phyloP scores from a whole-genome alignment of 1,140 invertebrate genomes.

The Steinernema khuongi region DNA sequence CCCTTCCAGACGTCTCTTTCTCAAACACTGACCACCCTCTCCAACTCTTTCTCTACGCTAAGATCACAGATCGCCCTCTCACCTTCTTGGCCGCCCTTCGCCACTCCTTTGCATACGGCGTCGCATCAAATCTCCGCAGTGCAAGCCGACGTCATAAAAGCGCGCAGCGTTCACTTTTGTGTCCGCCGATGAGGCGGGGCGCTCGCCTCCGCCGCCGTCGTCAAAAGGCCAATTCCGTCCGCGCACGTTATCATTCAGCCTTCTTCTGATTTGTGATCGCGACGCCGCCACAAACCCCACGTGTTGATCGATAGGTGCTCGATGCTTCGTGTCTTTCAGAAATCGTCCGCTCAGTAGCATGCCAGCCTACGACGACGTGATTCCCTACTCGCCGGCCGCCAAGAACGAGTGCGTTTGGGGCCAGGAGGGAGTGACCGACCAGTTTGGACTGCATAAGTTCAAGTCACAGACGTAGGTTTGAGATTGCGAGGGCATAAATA shows the following conservation, averaged over 20 bases:
- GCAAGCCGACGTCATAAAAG: neutral
- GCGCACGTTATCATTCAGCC: neutral
- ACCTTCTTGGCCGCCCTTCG: no score
- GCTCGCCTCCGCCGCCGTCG: neutral
- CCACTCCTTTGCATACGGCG: no score
- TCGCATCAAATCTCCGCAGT: no score
- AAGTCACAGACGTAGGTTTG: neutral
- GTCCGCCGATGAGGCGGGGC: neutral
- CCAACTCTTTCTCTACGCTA: no score
- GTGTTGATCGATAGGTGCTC: slow-evolving; percentile 15
- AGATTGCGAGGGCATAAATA: neutral
- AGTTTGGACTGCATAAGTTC: neutral
- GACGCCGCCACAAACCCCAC: neutral
- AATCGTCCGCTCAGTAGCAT: neutral
- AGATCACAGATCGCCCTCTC: no score
- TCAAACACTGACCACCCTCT: no score
- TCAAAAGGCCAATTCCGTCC: neutral
- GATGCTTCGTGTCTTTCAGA: neutral
- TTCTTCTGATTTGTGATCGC: neutral
- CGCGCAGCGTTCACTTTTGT: neutral
- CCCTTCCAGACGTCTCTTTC: no score
- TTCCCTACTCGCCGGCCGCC: slow-evolving; percentile 7
- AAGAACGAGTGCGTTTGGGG: slow-evolving; percentile 16
- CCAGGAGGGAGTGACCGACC: neutral
- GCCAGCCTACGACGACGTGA: slow-evolving; percentile 4